Evolutionary conservation across 2,888 invertebrate genomes (phyloP).

Genomic region (Peribatodes rhomboidaria): DNA sequence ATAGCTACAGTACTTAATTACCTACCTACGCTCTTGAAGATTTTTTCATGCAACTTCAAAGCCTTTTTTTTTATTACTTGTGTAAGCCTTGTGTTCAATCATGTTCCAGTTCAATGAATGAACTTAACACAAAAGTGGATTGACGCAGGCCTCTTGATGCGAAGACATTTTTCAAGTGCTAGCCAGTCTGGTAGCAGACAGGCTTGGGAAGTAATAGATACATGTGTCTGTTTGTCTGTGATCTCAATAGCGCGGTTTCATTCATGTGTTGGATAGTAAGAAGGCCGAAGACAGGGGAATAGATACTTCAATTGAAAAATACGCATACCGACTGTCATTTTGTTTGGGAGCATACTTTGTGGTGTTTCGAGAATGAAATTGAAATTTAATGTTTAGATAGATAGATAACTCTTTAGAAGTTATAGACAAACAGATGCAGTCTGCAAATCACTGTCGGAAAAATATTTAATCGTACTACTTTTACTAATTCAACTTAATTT

Average conservation of each 20-base stretch:
- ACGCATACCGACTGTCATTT: slow-evolving; percentile 37
- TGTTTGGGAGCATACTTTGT: slow-evolving; percentile 21
- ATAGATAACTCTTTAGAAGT: too few relatives aligned
- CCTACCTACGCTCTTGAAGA: too few relatives aligned
- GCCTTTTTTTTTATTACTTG: too few relatives aligned
- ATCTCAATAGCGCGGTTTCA: slow-evolving; percentile 64
- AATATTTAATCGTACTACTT: too few relatives aligned
- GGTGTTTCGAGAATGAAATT: not conserved
- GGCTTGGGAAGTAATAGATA: slow-evolving; percentile 66
- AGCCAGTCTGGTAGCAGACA: slow-evolving; percentile 50
- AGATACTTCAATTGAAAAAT: slow-evolving; percentile 44
- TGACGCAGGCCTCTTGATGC: slow-evolving; percentile 40
- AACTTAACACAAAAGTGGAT: slow-evolving; percentile 24
- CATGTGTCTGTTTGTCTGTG: slow-evolving; percentile 65
- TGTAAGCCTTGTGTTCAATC: not conserved
- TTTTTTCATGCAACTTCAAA: too few relatives aligned
- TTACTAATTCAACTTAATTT: too few relatives aligned
- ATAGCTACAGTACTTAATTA: too few relatives aligned
- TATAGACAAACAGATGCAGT: too few relatives aligned
- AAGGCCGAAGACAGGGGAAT: slow-evolving; percentile 43
- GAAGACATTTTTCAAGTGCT: slow-evolving; percentile 45
- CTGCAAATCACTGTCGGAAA: too few relatives aligned
- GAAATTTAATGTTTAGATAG: not conserved
- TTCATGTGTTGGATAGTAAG: slow-evolving; percentile 45
- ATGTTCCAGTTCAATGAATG: slow-evolving; percentile 7